Evolutionary conservation across 2,113 vertebrate genomes (phyloP), one percentile per base, ranked within the genome.

Genomic region (Aphyosemion australe): DNA sequence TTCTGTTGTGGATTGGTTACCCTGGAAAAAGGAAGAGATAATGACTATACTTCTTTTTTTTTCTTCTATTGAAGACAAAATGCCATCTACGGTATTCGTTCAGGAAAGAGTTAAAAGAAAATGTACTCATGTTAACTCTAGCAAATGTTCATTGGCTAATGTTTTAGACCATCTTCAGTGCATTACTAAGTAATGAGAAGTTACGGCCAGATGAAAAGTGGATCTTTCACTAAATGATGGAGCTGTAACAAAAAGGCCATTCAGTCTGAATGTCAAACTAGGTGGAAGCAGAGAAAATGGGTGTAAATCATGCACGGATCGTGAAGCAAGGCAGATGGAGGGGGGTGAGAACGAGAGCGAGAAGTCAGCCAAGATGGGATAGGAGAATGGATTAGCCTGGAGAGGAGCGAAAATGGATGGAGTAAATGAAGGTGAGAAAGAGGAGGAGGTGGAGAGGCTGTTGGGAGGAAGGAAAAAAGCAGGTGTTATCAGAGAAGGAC

Each of bases 381-480:
- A 34, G 21, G 20, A 56, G 43, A 12, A 20, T 19, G 68, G 67
- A 49, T 7, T 39, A 62, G 34, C 34, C 34, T 37, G 59, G 31
- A 55, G 61, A 64, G 65, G 67, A 69, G 69, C 52, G 69, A 71
- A 68, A 64, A 63, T 21, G 14, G 49, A 52, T 76, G 0, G 13
- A 64, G 59, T 60, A 67, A 60, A 67, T 66, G 43, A 51, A 86
- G 78, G 60, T 68, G 62, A 74, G 65, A 57, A 50, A 41, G 8
- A 43, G 45, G 49, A 42, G 71, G 63, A 8, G 47, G 61, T n/a
- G 61, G 51, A 11, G 60, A 52, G 53, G 76, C 8, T 43, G 58
- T 61, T 65, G 31, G 42, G 55, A 48, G 42, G 49, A 19, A 50
- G 32, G n/a, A 20, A 37, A 20, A 31, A 41, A 34, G 19, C 9